Evolutionary conservation across 2,888 invertebrate genomes (phyloP).

Genomic region (Ectemnius continuus): DNA sequence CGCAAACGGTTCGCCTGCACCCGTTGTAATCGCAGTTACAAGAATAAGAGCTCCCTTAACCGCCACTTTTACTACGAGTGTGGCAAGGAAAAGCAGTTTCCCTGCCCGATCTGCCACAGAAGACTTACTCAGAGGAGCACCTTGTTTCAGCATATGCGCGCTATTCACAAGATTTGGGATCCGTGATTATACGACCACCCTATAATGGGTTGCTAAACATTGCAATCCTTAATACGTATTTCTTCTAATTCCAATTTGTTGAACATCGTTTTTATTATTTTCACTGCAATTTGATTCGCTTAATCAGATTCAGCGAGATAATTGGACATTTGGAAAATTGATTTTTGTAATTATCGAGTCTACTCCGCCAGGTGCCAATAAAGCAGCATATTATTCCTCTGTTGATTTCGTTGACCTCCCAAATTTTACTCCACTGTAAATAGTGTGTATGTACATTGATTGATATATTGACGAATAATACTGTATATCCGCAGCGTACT

Average conservation of each 20-base stretch:
- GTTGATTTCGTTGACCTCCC: too few relatives aligned
- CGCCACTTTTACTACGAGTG: conserved; percentile 66
- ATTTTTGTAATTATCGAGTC: too few relatives aligned
- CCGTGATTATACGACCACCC: neutral
- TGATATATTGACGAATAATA: conserved; percentile 9
- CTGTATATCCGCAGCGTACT: neutral
- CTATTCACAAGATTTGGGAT: conserved; percentile 28
- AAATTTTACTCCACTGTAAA: too few relatives aligned
- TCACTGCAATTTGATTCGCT: too few relatives aligned
- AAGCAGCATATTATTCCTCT: too few relatives aligned
- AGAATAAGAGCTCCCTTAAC: conserved; percentile 73
- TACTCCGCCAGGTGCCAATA: too few relatives aligned
- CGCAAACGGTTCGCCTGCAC: conserved; percentile 56
- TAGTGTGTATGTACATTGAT: conserved; percentile 30
- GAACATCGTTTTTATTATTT: too few relatives aligned
- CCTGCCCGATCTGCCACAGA: conserved; percentile 63
- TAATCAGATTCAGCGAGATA: too few relatives aligned
- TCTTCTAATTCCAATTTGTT: too few relatives aligned
- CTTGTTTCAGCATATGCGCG: conserved; percentile 59
- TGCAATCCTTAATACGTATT: too few relatives aligned
- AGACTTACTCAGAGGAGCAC: conserved; percentile 51
- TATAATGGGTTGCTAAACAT: too few relatives aligned
- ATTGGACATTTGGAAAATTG: too few relatives aligned
- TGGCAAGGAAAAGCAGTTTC: conserved; percentile 61
- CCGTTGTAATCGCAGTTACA: conserved; percentile 68